Evolutionary conservation across 2,797 vertebrate species (phyloP).

Genomic region (Falco cherrug): DNA sequence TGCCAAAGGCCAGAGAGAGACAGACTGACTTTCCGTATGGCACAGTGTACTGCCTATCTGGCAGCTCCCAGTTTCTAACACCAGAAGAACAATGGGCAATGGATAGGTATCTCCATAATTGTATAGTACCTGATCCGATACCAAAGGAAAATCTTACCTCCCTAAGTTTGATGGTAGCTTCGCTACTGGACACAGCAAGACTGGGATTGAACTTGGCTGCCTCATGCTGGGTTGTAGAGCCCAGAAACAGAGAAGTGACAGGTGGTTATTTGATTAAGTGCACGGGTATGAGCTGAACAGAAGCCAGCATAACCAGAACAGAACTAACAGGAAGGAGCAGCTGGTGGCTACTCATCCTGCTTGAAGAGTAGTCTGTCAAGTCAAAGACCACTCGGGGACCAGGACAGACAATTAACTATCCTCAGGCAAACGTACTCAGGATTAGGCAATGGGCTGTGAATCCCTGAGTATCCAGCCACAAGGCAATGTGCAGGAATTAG

Average conservation of each 20-base stretch:
- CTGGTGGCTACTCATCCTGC: not conserved
- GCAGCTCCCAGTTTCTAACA: not conserved
- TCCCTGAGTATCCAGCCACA: not conserved
- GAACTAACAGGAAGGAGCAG: slow-evolving; percentile 25
- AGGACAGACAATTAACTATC: not conserved
- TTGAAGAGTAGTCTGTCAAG: not conserved
- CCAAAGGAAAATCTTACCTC: not conserved
- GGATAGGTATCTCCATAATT: not conserved
- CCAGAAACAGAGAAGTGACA: not conserved
- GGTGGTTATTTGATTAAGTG: not conserved
- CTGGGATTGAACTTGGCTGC: not conserved
- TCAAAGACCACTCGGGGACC: not conserved
- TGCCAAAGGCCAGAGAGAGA: not conserved
- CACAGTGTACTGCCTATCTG: not conserved
- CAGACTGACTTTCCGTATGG: not conserved
- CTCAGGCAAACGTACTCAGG: not conserved
- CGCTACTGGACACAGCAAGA: not conserved
- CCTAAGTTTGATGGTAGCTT: not conserved
- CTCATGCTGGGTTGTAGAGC: not conserved
- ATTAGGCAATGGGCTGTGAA: not conserved
- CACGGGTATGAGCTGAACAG: not conserved
- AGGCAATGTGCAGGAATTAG: not conserved
- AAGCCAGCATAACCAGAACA: not conserved
- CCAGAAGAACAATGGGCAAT: not conserved
- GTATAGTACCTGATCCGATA: not conserved